Conservation (phyloP, 2,113 vertebrate genomes). For the Triplophysa siluroides region DNA sequence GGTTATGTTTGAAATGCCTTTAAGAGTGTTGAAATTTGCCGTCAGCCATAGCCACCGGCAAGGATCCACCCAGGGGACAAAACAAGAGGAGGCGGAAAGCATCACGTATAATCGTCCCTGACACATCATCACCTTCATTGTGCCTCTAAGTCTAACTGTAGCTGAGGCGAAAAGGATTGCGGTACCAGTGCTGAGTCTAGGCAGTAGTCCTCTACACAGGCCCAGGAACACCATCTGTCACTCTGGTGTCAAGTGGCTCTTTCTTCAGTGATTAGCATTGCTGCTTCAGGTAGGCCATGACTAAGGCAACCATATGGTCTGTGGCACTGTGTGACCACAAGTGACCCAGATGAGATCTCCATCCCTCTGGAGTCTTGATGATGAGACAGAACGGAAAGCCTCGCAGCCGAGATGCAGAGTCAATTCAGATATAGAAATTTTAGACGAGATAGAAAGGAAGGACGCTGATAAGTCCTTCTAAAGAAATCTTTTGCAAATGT, state of each 20-base stretch:
- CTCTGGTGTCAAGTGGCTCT: constrained; percentile 77
- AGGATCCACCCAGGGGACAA: constrained; percentile 64
- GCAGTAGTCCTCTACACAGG: constrained; percentile 36
- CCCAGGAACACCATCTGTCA: constrained; percentile 77
- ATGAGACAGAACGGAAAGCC: constrained; percentile 16
- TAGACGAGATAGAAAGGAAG: constrained; percentile 37
- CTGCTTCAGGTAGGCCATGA: constrained; percentile 74
- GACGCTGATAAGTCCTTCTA: background rate
- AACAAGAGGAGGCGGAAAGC: constrained; percentile 64
- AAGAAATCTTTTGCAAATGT: background rate
- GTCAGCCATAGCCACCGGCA: constrained; percentile 63
- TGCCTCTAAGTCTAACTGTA: constrained; percentile 65
- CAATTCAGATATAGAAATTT: constrained; percentile 2
- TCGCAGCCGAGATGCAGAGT: background rate
- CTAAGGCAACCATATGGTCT: constrained; percentile 73
- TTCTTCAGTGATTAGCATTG: constrained; percentile 75
- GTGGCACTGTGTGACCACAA: constrained; percentile 58
- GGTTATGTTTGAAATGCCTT: constrained; percentile 48
- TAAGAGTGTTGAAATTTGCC: constrained; percentile 68
- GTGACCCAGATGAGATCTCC: constrained; percentile 63
- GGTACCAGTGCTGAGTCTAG: constrained; percentile 41
- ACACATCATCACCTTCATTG: constrained; percentile 72
- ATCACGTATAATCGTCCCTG: constrained; percentile 75
- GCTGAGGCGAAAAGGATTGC: constrained; percentile 15
- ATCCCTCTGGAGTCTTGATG: constrained; percentile 56